Evolutionary conservation across 2,797 vertebrate species (phyloP).

Genomic region (Morelia viridis): DNA sequence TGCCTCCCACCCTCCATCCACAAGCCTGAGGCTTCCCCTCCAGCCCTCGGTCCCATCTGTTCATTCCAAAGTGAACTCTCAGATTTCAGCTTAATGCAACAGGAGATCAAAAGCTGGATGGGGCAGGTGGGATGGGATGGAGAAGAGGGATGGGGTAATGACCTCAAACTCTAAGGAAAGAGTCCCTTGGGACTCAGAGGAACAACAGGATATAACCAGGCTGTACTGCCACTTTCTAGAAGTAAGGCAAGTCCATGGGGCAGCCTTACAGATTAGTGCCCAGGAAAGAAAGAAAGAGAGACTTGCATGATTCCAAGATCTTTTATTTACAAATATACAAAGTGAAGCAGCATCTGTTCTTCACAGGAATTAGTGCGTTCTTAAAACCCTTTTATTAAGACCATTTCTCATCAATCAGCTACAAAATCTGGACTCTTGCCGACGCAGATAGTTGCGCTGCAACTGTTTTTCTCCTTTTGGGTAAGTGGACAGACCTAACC

Average conservation of each 20-base stretch:
- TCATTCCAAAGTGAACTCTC: neutral
- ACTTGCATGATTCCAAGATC: neutral
- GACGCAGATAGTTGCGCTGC: neutral
- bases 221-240: neutral
- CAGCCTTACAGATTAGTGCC: neutral
- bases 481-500: neutral
- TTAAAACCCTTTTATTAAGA: neutral
- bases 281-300: neutral
- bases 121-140: neutral
- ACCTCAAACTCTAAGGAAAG: neutral
- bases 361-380: neutral
- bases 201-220: neutral
- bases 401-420: neutral
- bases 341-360: neutral
- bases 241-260: neutral
- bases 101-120: slow-evolving; percentile 10
- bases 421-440: neutral
- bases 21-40: slow-evolving; percentile 22
- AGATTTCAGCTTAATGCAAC: slow-evolving; percentile 26
- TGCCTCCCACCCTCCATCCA: neutral
- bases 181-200: neutral
- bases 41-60: slow-evolving; percentile 4
- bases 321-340: neutral
- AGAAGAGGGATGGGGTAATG: slow-evolving; percentile 6
- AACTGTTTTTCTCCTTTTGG: neutral